Evolutionary conservation across 1,140 invertebrate genomes (phyloP).

Genomic region (Trichomalopsis sarcophagae): DNA sequence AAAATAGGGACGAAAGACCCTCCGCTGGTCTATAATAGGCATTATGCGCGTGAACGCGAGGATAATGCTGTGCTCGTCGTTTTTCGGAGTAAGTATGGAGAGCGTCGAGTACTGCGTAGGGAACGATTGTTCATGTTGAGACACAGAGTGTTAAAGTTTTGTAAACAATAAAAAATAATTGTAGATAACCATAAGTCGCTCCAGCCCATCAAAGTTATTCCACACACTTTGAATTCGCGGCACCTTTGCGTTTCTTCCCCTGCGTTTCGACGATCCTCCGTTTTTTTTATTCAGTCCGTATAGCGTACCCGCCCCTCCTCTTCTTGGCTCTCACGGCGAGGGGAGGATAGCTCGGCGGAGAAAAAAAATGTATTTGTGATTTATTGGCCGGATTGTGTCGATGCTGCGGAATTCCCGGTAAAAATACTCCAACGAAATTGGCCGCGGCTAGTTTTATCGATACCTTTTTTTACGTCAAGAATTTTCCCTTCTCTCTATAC

Average conservation of each 20-base stretch:
- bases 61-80: not conserved
- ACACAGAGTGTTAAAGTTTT: too few relatives aligned
- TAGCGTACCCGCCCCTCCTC: not conserved
- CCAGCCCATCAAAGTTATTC: not conserved
- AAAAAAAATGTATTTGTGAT: constrained; percentile 55
- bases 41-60: constrained; percentile 56
- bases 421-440: constrained; percentile 46
- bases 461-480: too few relatives aligned
- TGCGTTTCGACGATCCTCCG: not conserved
- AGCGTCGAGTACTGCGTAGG: not conserved
- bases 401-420: constrained; percentile 27
- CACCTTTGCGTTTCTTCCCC: not conserved
- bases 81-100: constrained; percentile 8
- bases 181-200: too few relatives aligned
- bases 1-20: not conserved
- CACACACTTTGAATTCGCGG: not conserved
- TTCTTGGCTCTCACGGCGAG: not conserved
- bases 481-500: too few relatives aligned
- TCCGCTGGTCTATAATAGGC: constrained; percentile 32
- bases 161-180: too few relatives aligned
- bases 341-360: constrained; percentile 2
- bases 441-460: not conserved
- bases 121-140: too few relatives aligned
- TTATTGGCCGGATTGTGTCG: constrained; percentile 51
- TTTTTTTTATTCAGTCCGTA: constrained; percentile 19